phyloP scores from a whole-genome alignment of 1,140 invertebrate genomes.

The Papilio dardanus region DNA sequence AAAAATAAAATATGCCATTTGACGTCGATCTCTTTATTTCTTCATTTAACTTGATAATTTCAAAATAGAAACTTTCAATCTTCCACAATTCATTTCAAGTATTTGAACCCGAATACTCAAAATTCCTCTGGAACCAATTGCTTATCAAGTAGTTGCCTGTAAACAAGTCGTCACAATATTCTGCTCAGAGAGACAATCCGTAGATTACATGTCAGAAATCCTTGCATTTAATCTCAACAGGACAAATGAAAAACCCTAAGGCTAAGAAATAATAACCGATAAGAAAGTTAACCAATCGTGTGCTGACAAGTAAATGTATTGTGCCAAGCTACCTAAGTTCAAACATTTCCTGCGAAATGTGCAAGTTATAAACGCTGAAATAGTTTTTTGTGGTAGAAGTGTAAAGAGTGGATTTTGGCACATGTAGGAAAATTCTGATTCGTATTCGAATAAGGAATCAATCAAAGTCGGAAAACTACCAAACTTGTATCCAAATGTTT shows the following conservation, averaged over 20 bases:
- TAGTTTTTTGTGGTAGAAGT: too few species aligned
- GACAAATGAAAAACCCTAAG: neutral
- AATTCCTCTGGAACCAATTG: neutral
- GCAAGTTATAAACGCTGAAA: neutral
- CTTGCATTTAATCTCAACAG: neutral
- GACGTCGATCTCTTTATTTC: neutral
- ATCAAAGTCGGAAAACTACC: slow-evolving; percentile 8
- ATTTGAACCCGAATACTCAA: too few species aligned
- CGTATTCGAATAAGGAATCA: slow-evolving; percentile 1
- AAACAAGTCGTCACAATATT: neutral
- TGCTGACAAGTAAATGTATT: neutral
- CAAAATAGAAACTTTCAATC: too few species aligned
- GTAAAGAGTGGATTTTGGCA: too few species aligned
- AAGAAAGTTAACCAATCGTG: neutral
- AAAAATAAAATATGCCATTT: neutral
- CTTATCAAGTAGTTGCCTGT: too few species aligned
- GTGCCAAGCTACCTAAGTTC: neutral
- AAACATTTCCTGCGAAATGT: too few species aligned
- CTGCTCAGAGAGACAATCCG: neutral
- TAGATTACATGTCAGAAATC: neutral
- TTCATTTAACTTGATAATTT: neutral
- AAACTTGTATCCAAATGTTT: slow-evolving; percentile 5
- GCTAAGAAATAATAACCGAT: neutral
- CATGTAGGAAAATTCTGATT: neutral
- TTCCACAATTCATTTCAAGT: neutral